Percentiles rank a stretch among this genome's conserved stretches.
phyloP scores from a whole-genome alignment of 2,888 invertebrate species.

The Cremastobaeus sp. region DNA sequence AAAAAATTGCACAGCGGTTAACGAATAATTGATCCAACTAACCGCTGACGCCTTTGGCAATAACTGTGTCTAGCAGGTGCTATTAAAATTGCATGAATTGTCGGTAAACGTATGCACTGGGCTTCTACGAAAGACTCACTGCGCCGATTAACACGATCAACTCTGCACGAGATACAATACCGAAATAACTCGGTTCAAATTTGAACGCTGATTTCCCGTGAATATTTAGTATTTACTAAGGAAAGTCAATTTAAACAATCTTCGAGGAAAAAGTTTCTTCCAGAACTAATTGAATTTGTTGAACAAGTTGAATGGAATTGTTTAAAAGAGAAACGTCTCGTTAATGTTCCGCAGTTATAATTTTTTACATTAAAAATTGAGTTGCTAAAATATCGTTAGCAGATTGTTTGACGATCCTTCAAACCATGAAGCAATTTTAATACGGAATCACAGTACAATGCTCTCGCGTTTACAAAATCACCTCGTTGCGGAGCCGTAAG shows the following conservation, averaged over 20 bases:
- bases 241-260: not conserved
- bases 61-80: slow-evolving; percentile 20
- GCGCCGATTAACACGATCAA: slow-evolving; percentile 7
- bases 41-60: slow-evolving; percentile 17
- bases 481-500: slow-evolving; percentile 44
- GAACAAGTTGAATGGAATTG: too few species aligned
- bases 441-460: slow-evolving; percentile 41
- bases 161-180: not conserved
- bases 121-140: not conserved
- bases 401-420: slow-evolving; percentile 39
- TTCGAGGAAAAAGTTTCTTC: too few species aligned
- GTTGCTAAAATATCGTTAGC: slow-evolving; percentile 13
- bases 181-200: slow-evolving; percentile 19
- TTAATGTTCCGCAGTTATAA: too few species aligned
- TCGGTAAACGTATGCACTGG: not conserved
- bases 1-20: slow-evolving; percentile 26
- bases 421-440: slow-evolving; percentile 32
- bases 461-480: slow-evolving; percentile 48
- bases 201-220: not conserved
- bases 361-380: too few species aligned
- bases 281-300: too few species aligned
- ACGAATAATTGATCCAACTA: slow-evolving; percentile 25
- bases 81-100: slow-evolving; percentile 33
- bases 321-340: too few species aligned
- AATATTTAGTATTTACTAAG: not conserved